Evolutionary conservation across 2,113 vertebrate species (phyloP).

Genomic region (Albula goreensis): DNA sequence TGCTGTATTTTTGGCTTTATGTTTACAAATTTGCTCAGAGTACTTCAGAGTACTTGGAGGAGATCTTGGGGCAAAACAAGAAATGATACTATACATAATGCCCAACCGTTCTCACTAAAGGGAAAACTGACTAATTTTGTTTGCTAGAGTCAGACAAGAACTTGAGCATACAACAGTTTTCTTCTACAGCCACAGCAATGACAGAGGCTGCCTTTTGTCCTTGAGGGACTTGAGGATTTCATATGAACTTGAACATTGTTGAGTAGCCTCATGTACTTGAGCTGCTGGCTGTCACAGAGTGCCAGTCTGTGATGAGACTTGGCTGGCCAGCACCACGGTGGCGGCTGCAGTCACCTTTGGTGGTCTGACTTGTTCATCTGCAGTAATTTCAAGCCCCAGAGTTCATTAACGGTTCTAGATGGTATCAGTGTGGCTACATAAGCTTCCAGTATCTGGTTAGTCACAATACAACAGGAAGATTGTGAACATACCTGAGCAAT

Average conservation of each 20-base stretch:
- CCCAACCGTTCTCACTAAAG: background rate
- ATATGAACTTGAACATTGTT: background rate
- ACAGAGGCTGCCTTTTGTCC: background rate
- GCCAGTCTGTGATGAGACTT: background rate
- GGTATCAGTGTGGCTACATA: constrained; percentile 80
- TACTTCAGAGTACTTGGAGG: background rate
- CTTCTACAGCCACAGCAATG: background rate
- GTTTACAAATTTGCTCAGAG: background rate
- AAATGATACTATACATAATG: background rate
- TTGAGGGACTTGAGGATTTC: background rate
- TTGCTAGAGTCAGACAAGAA: background rate
- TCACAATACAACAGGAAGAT: constrained; percentile 95
- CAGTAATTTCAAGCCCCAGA: constrained; percentile 85
- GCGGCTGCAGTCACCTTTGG: background rate
- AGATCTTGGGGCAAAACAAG: background rate
- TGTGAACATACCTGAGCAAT: constrained; percentile 99
- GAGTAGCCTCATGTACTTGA: background rate
- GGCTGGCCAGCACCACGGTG: background rate
- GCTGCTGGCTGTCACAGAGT: background rate
- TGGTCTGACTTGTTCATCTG: background rate
- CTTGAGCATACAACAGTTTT: background rate
- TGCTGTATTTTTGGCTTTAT: background rate
- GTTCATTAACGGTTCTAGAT: constrained; percentile 71
- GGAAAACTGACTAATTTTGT: background rate
- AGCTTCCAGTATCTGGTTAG: constrained; percentile 92